Base-by-base conservation (phyloP, 2,888 invertebrate genomes). In the Sepiola atlantica region DNA sequence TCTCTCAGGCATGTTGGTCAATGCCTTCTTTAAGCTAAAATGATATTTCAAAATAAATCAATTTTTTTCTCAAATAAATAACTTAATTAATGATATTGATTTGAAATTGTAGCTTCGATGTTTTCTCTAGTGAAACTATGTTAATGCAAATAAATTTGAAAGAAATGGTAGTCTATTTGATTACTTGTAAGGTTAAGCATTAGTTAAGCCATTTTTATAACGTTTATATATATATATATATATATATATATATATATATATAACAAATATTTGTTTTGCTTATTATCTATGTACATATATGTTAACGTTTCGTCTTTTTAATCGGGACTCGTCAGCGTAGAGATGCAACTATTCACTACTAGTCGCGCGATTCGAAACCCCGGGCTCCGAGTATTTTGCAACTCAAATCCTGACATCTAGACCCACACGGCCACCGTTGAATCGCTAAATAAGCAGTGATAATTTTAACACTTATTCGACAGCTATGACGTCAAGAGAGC, bases 31-130 rank as follows among this genome's bases (percentile, higher is more conserved):
- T 77, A 77, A 77, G 32, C 77, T 77, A 77, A 77, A 77, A 32
- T 77, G 12, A 32, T 77, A 16, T 77, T 77, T 77, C 77, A 77
- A 77, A 45, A 77, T 77, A 77, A 77, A 77, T 77, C 77, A 77
- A 77, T 77, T 77, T 32, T 77, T 77, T n/a, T 8, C n/a, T n/a
- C n/a, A 77, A 77, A 77, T 32, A 77, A 77, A 77, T 32, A 77
- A 77, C 77, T 77, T 77, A 77, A 77, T 77, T 77, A 77, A 77
- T 77, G 77, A n/a, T 77, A 77, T 77, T 77, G 77, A 77, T 77
- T 77, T 77, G 77, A 77, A 32, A 77, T 18, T n/a, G 77, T 14
- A 77, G 32, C n/a, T n/a, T 16, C 12, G n/a, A 77, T 77, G 77
- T 14, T 4, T n/a, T n/a, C 4, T n/a, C 16, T 18, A n/a, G 12